phyloP scores from a whole-genome alignment of 2,888 invertebrate genomes.

The Volucella bombylans region DNA sequence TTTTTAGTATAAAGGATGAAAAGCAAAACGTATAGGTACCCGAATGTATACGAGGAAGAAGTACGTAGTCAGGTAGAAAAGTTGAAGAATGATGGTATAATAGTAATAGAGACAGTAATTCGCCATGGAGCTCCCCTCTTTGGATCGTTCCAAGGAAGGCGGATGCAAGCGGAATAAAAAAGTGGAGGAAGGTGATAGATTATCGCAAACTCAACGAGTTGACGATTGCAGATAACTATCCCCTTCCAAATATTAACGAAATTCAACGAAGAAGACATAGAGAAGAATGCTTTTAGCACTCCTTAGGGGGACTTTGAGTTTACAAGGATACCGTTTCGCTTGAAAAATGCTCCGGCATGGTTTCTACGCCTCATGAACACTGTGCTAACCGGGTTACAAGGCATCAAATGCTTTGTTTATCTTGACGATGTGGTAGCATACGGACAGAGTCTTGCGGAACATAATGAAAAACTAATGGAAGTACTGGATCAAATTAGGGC shows the following conservation, averaged over 20 bases:
- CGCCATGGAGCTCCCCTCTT: not conserved
- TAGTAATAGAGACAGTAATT: too few species aligned
- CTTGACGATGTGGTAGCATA: conserved; percentile 23
- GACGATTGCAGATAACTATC: conserved; percentile 35
- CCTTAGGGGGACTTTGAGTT: conserved; percentile 22
- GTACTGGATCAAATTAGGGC: too few species aligned
- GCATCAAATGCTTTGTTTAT: conserved; percentile 31
- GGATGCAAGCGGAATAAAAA: not conserved
- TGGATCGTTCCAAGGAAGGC: conserved; percentile 26
- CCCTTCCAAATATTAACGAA: too few species aligned
- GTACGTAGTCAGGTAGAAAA: too few species aligned
- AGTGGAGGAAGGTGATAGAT: conserved; percentile 40
- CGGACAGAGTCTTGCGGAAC: too few species aligned
- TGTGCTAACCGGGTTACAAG: conserved; percentile 27
- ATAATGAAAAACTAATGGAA: too few species aligned
- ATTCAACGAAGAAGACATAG: too few species aligned
- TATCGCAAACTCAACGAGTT: conserved; percentile 39
- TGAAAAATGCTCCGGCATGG: conserved; percentile 18
- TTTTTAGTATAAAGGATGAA: too few species aligned
- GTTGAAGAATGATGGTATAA: too few species aligned
- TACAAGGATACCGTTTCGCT: conserved; percentile 11
- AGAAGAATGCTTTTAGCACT: conserved; percentile 13
- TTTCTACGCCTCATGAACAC: conserved; percentile 37
- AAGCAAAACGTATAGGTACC: too few species aligned
- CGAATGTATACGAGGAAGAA: too few species aligned